Evolutionary conservation across 2,888 invertebrate species (phyloP), one percentile per base, ranked within the genome.

Genomic region (Frankliniella intonsa): DNA sequence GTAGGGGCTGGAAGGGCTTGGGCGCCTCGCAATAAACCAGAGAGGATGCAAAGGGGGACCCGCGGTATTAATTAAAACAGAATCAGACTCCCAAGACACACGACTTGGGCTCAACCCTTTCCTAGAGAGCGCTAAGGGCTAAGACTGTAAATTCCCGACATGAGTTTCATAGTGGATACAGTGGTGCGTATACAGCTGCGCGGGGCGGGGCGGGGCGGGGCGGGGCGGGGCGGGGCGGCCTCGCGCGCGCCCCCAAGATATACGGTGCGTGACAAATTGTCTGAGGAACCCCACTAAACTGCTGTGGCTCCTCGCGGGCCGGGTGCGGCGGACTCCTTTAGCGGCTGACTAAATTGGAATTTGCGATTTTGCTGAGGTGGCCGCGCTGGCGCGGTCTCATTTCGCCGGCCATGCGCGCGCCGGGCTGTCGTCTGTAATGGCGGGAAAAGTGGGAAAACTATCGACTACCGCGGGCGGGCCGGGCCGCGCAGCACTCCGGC

Each of bases 21-120:
- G 69, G 12, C 69, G 22, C 12, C 69, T 25, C 12, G 69, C 25
- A 76, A 76, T 76, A 76, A 76, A 76, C 69, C 25, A 22, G 69
- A 25, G 69, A 25, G 25, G 69, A 76, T 76, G 25, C 69, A 76
- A 12, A 76, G 69, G 69, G 69, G 25, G 69, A 38, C 69, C 25
- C 25, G 62, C 69, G 69, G 69, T 76, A 76, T 76, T 76, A 76
- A 76, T 76, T 76, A 76, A 76, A 76, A 76, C 69, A 76, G 69
- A 76, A 76, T 76, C 69, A 76, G 69, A 76, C 69, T 76, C 22
- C 69, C 25, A 76, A 76, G 69, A 76, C 69, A 22, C 69, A 76
- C 69, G 69, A 76, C 69, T 76, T 76, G 69, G 69, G 69, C 69
- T n/a, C 69, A 76, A 22, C 69, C 69, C 69, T 76, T 76, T 25